Base-by-base conservation (phyloP, 2,113 vertebrate genomes). In the Cynopterus brachyotis region DNA sequence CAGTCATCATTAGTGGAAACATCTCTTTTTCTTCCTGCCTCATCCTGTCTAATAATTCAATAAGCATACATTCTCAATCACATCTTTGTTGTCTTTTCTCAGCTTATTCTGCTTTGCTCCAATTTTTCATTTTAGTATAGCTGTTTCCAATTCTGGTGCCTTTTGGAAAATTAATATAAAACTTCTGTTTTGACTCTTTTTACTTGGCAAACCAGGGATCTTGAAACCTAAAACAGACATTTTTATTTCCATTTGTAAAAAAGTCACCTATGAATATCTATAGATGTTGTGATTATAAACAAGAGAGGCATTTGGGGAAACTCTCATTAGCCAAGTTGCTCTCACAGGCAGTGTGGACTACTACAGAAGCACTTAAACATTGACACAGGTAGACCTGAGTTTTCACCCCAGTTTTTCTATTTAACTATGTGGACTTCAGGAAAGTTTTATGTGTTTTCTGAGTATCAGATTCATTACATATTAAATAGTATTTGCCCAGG, bases 1-100 rank as follows among this genome's bases (percentile, higher is more conserved):
- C 84, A 91, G 85, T 89, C 93, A 89, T 82, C 53, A 94, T 97
- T 96, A 93, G 75, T 42, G 55, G 30, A 89, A 75, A 91, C 76
- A 62, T 72, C 76, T 75, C 94, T 94, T 90, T 53, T 64, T 5
- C 64, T 89, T 80, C 26, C 73, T 66, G 59, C 42, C 13, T 53
- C 57, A 40, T 76, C 60, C 82, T 92, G 66, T 94, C 79, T 96
- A 95, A 95, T 92, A 96, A 97, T 84, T 97, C 86, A 97, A 57
- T n/a, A 97, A 94, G 26, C 26, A 73, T 73, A 62, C 79, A n/a
- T 97, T 22, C 35, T 92, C 64, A 84, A 88, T 96, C 62, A 22
- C 26, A 78, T 92, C 2, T 88, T 89, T 86, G 40, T 73, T 96
- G 66, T 97, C 75, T 57, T 53, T 62, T 66, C 82, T 64, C 70